phyloP scores from a whole-genome alignment of 2,888 invertebrate species.

The Pandemis heparana region DNA sequence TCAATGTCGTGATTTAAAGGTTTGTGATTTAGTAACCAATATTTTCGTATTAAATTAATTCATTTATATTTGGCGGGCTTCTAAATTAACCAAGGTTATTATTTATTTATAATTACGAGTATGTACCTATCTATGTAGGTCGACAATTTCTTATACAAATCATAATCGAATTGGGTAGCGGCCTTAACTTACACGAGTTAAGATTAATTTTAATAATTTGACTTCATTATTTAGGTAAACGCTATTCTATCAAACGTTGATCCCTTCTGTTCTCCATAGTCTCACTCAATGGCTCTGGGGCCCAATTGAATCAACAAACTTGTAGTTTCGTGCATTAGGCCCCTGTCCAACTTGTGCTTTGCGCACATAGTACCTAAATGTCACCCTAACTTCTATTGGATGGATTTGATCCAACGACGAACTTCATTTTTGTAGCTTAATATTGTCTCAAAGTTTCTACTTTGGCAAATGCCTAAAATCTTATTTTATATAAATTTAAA shows the following conservation, averaged over 20 bases:
- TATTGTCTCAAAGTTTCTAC: not conserved
- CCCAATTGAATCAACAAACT: not conserved
- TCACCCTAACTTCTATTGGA: not conserved
- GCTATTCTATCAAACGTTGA: conserved; percentile 30
- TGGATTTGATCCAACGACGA: not conserved
- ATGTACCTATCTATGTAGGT: no score
- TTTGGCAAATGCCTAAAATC: not conserved
- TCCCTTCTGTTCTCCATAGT: conserved; percentile 34
- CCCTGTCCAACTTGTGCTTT: not conserved
- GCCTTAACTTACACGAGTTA: conserved; percentile 2
- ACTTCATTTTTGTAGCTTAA: not conserved
- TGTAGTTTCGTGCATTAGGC: not conserved
- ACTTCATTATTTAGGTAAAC: conserved; percentile 5
- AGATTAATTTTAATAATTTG: not conserved
- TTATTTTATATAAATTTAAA: not conserved
- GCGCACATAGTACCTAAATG: not conserved
- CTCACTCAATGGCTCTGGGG: conserved; percentile 18
- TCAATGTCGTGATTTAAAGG: no score
- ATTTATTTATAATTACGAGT: not conserved
- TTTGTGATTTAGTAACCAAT: no score
- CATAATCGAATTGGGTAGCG: conserved; percentile 1
- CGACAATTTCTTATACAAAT: not conserved
- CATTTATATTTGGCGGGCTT: not conserved
- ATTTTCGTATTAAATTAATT: no score
- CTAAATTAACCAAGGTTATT: not conserved